These are phyloP conservation scores for Phortica variegata DNA, from an alignment of 1,140 invertebrate species.

Conservation along the genomic window DNA sequence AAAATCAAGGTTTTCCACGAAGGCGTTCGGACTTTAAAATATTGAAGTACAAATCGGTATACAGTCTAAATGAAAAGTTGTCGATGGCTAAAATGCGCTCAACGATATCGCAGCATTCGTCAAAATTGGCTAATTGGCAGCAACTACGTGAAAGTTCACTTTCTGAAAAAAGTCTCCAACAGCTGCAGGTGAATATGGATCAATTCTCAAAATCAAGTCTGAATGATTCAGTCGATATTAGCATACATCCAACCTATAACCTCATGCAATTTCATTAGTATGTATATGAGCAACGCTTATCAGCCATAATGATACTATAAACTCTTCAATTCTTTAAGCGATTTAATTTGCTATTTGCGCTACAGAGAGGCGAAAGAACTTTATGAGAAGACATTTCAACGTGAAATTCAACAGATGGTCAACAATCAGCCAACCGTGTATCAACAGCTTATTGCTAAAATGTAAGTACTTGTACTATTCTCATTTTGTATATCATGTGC, in stretches of 20 bases:
- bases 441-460: conserved; percentile 18
- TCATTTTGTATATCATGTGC: too few species aligned
- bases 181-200: too few species aligned
- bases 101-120: too few species aligned
- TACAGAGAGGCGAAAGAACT: conserved; percentile 9
- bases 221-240: conserved; percentile 17
- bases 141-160: too few species aligned
- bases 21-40: too few species aligned
- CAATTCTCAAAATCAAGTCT: too few species aligned
- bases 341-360: conserved; percentile 12
- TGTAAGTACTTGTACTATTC: conserved; percentile 4
- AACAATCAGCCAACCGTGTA: neutral
- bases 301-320: neutral
- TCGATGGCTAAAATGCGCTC: too few species aligned
- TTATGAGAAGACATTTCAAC: conserved; percentile 18
- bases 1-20: too few species aligned
- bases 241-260: conserved; percentile 25
- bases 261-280: conserved; percentile 23
- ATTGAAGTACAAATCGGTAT: too few species aligned
- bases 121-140: too few species aligned
- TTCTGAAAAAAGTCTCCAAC: too few species aligned
- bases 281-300: neutral
- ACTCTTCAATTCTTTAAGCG: neutral
- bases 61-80: too few species aligned
- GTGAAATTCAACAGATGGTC: conserved; percentile 17